Percentiles rank a stretch among this genome's conserved stretches.
Conservation (phyloP, 53 echinoderm and acorn worm species). For the Glandiceps talaboti region DNA sequence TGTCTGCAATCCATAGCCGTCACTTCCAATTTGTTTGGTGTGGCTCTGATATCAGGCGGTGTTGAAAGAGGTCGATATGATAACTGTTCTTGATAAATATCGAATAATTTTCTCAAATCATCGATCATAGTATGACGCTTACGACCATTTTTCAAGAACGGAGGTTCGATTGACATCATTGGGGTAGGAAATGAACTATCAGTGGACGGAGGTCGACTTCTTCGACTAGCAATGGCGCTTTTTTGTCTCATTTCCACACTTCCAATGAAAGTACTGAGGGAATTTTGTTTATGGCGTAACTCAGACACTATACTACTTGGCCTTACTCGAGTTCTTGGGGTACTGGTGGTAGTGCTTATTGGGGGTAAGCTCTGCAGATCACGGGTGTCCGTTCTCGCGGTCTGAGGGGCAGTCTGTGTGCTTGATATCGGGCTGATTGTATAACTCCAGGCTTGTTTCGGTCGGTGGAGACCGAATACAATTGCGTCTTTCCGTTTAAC, state of each 20-base stretch:
- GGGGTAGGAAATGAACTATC: constrained; percentile 20
- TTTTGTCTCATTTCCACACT: constrained; percentile 44
- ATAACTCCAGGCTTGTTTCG: neutral
- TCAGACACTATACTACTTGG: constrained; percentile 7
- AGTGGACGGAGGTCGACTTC: constrained; percentile 18
- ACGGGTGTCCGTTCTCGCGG: constrained; percentile 9
- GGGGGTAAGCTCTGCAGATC: constrained; percentile 10
- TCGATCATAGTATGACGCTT: neutral
- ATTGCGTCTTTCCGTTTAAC: neutral
- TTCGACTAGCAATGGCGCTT: constrained; percentile 3
- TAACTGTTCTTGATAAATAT: neutral
- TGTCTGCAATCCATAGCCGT: too few species aligned
- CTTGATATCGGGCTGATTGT: constrained; percentile 9
- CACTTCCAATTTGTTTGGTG: neutral
- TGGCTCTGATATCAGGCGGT: neutral
- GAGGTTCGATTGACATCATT: constrained; percentile 5
- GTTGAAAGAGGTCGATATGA: neutral
- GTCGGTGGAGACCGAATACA: neutral
- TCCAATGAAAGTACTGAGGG: constrained; percentile 42
- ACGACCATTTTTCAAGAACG: constrained; percentile 2
- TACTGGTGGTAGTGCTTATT: constrained; percentile 44
- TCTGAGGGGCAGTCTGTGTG: constrained; percentile 12
- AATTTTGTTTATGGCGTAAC: constrained; percentile 35
- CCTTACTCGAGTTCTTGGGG: constrained; percentile 31
- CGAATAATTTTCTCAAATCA: constrained; percentile 10